Percentiles rank a stretch among this genome's conserved stretches.
Conservation (phyloP, 2,888 invertebrate genomes). For the Noctua pronuba region DNA sequence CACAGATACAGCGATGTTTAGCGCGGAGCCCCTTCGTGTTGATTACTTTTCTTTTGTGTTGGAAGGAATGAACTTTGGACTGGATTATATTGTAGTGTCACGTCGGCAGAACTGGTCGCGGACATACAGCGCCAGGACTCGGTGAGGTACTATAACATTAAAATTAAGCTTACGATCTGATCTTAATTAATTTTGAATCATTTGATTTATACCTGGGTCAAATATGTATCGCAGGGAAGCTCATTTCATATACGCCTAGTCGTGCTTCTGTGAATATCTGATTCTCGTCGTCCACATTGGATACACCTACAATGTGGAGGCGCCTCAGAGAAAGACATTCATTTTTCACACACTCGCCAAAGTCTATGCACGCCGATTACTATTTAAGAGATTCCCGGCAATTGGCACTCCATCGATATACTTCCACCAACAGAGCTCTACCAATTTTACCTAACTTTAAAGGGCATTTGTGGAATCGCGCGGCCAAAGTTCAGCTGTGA, state of each 20-base stretch:
- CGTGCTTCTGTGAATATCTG: too few relatives aligned
- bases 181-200: background rate
- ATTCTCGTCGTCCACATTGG: background rate
- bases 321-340: too few relatives aligned
- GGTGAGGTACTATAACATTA: background rate
- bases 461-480: background rate
- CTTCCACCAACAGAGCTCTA: background rate
- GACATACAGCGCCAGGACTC: background rate
- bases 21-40: constrained; percentile 31
- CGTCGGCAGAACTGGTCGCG: background rate
- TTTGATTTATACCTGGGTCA: background rate
- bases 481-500: background rate
- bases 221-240: too few relatives aligned
- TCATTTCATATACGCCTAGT: too few relatives aligned
- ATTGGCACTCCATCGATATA: constrained; percentile 3
- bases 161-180: background rate
- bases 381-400: background rate
- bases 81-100: constrained; percentile 22
- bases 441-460: background rate
- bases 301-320: background rate
- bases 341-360: background rate
- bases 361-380: background rate
- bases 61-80: constrained; percentile 51
- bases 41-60: constrained; percentile 63
- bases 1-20: constrained; percentile 13